Base-by-base conservation (phyloP, 2,888 invertebrate species). In the Caenorhabditis sulstoni region DNA sequence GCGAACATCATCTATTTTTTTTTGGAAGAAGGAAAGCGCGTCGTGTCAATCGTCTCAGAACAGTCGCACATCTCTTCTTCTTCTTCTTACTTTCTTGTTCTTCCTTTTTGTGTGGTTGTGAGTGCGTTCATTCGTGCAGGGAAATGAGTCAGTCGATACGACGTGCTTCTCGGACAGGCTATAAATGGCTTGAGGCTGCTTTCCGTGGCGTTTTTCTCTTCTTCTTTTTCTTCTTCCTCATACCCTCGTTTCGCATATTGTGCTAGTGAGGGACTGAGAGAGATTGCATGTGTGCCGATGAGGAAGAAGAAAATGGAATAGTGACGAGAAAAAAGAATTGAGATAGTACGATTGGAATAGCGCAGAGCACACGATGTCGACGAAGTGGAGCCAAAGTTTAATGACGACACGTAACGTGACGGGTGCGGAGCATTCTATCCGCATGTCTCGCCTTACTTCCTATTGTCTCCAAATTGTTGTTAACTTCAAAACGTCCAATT, bases 1-100 rank as follows among this genome's bases (percentile, higher is more conserved):
- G 16, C 29, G 45, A 59, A 47, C 49, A 35, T 53, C 61, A 52
- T 70, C 53, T 45, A 35, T 39, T 55, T 52, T 71, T 71, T 62
- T 50, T 59, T n/a, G 23, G 41, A 52, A 12, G 23, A 49, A 53
- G 49, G 37, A 41, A 59, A 39, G 59, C 58, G 50, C 44, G 20
- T 18, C 47, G 58, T 61, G 52, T 52, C n/a, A n/a, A n/a, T n/a
- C n/a, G n/a, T n/a, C n/a, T n/a, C n/a, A n/a, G n/a, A n/a, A n/a
- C n/a, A n/a, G n/a, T n/a, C n/a, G n/a, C n/a, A n/a, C n/a, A n/a
- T n/a, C n/a, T n/a, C n/a, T n/a, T n/a, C n/a, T n/a, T n/a, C n/a
- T n/a, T n/a, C n/a, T n/a, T n/a, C n/a, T n/a, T n/a, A n/a, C n/a
- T n/a, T n/a, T 47, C 23, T 35, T 20, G n/a, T 50, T 22, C 39